Evolutionary conservation across 2,113 vertebrate species (phyloP).

Genomic region (Antechinus stuartii): DNA sequence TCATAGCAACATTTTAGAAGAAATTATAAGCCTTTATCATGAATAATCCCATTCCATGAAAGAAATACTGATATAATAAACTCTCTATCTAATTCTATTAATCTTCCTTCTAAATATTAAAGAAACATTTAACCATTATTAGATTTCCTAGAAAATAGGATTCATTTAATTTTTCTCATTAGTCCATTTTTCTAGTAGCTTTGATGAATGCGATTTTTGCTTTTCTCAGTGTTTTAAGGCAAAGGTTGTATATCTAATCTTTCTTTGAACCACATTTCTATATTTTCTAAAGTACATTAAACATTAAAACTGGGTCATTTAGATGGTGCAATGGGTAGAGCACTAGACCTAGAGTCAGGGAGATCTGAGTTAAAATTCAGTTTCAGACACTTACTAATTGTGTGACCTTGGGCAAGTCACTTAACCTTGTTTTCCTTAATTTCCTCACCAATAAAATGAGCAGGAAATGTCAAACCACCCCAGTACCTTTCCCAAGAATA

Average conservation of each 20-base stretch:
- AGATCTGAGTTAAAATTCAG: no score
- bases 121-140: slow-evolving; percentile 35
- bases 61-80: background rate
- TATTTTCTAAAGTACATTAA: slow-evolving; percentile 47
- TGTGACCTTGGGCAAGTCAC: no score
- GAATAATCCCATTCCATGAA: background rate
- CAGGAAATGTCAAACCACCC: no score
- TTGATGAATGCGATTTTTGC: slow-evolving; percentile 63
- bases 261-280: slow-evolving; percentile 50
- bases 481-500: no score
- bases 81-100: background rate
- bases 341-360: no score
- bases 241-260: slow-evolving; percentile 22
- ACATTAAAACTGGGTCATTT: background rate
- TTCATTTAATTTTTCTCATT: slow-evolving; percentile 34
- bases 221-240: slow-evolving; percentile 65
- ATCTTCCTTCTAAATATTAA: slow-evolving; percentile 34
- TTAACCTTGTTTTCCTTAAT: no score
- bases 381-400: no score
- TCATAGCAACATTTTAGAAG: background rate
- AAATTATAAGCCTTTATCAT: rapidly evolving
- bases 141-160: slow-evolving; percentile 8
- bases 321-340: no score
- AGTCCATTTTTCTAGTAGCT: slow-evolving; percentile 48
- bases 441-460: no score